Conservation (phyloP, 2,113 vertebrate genomes). For the Bombycilla garrulus region DNA sequence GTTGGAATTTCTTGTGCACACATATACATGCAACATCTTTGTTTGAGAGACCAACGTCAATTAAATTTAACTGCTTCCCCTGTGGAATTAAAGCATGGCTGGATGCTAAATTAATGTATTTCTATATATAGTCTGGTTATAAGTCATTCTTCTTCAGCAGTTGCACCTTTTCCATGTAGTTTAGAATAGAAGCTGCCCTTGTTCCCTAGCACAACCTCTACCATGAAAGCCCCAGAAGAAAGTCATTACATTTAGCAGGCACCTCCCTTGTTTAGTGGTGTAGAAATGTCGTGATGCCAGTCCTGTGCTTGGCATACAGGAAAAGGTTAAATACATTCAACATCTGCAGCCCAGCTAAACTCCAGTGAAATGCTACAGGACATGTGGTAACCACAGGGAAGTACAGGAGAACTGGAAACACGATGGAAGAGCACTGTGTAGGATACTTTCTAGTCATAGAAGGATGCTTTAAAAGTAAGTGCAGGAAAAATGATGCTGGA, state of each 20-base stretch:
- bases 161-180: background rate
- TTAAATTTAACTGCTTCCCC: conserved; percentile 1
- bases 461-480: background rate
- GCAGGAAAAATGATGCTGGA: background rate
- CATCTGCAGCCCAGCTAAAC: background rate
- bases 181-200: background rate
- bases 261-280: background rate
- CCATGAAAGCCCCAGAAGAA: background rate
- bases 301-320: background rate
- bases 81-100: background rate
- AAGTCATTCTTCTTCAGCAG: background rate
- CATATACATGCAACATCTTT: background rate
- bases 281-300: background rate
- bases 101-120: background rate
- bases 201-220: background rate
- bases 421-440: background rate
- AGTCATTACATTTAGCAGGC: conserved; percentile 7
- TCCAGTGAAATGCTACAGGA: background rate
- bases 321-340: background rate
- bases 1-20: background rate
- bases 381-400: background rate
- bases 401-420: background rate
- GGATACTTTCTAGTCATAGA: background rate
- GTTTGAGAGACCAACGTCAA: background rate
- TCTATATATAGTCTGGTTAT: background rate